Evolutionary conservation across 2,113 vertebrate species (phyloP).

Genomic region (Catagonus wagneri): DNA sequence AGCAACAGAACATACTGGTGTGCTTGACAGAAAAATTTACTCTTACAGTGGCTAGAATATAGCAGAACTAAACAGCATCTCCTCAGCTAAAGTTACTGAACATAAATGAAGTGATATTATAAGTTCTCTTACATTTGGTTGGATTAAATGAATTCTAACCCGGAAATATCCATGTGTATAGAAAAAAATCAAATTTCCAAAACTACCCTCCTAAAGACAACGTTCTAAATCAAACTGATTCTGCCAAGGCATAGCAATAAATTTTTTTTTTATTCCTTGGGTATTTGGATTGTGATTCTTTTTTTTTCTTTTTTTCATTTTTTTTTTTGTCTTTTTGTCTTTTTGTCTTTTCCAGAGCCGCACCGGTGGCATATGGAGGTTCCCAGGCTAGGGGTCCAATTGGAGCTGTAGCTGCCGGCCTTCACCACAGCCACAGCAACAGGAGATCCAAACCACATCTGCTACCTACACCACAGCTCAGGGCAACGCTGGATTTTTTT

Average conservation of each 20-base stretch:
- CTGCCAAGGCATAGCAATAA: not conserved
- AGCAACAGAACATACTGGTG: not conserved
- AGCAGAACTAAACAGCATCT: not conserved
- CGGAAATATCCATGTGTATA: not conserved
- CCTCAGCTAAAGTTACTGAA: not conserved
- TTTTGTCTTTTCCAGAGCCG: too few species aligned
- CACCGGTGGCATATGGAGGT: too few species aligned
- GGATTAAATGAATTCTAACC: not conserved
- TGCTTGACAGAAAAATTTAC: not conserved
- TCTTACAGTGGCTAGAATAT: not conserved
- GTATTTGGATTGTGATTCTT: not conserved
- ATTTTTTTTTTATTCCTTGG: not conserved
- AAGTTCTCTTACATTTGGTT: not conserved
- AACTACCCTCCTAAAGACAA: not conserved
- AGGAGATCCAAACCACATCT: too few species aligned
- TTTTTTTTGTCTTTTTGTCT: too few species aligned
- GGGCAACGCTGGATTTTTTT: too few species aligned
- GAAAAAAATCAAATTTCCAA: not conserved
- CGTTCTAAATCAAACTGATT: slow-evolving; percentile 25
- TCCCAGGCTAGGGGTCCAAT: too few species aligned
- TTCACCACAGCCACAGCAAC: too few species aligned
- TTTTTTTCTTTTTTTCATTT: too few species aligned
- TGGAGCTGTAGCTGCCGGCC: too few species aligned
- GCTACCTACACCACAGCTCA: too few species aligned
- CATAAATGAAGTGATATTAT: not conserved